phyloP scores from a whole-genome alignment of 2,113 vertebrate genomes.

The Cyprinodon variegatus region DNA sequence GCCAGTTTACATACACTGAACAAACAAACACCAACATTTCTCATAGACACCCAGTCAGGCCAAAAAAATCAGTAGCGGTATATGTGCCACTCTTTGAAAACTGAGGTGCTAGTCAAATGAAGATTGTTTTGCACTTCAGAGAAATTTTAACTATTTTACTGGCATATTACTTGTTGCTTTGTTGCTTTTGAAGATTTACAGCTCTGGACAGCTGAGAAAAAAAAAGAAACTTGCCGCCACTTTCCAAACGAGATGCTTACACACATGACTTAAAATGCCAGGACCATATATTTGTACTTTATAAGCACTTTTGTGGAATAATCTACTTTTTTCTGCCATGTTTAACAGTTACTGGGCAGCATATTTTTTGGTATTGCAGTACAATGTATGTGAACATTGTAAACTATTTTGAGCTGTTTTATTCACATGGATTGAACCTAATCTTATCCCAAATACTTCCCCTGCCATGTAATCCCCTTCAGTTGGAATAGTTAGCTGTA shows the following conservation, averaged over 20 bases:
- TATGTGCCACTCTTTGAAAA: background rate
- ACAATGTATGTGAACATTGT: background rate
- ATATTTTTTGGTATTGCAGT: background rate
- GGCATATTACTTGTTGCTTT: conserved; percentile 1
- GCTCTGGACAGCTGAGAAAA: background rate
- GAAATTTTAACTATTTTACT: background rate
- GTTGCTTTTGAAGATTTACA: background rate
- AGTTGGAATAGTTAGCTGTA: background rate
- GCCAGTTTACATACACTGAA: background rate
- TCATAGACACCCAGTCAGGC: background rate
- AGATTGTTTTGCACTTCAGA: background rate
- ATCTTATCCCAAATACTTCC: background rate
- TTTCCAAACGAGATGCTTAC: conserved; percentile 4
- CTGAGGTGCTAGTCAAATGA: too few species aligned
- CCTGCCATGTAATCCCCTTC: background rate
- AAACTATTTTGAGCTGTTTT: background rate
- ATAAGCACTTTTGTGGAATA: background rate
- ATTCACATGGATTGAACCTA: background rate
- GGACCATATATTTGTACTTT: conserved; percentile 6
- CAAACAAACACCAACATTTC: background rate
- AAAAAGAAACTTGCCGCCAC: background rate
- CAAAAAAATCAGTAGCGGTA: background rate
- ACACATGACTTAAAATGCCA: conserved; percentile 42
- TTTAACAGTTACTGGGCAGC: background rate
- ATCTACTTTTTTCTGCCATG: background rate